These are phyloP conservation scores for Hippocampus mohnikei DNA, from an alignment of 2,113 vertebrate species.

Conservation along the genomic window DNA sequence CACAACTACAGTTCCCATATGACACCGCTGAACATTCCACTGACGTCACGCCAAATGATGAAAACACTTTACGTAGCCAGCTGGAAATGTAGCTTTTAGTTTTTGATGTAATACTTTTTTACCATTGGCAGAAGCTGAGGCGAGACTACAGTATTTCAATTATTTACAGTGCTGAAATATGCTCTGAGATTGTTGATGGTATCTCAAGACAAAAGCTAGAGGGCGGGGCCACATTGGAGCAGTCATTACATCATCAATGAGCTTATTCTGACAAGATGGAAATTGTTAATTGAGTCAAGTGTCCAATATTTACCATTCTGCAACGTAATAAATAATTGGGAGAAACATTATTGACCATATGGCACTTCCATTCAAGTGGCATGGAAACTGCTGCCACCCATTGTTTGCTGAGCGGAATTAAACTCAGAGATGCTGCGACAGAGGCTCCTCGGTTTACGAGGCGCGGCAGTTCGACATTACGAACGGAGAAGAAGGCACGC, in stretches of 20 bases:
- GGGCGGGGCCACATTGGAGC: slow-evolving; percentile 21
- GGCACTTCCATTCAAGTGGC: background rate
- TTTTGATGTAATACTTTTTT: background rate
- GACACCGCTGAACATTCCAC: slow-evolving; percentile 63
- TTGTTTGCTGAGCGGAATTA: slow-evolving; percentile 8
- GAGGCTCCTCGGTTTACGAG: background rate
- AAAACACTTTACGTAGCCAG: slow-evolving; percentile 71
- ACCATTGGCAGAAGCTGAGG: slow-evolving; percentile 9
- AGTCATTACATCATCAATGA: background rate
- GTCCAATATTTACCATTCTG: background rate
- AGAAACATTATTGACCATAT: background rate
- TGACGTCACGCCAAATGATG: slow-evolving; percentile 72
- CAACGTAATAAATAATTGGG: background rate
- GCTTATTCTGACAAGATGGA: background rate
- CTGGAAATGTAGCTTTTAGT: slow-evolving; percentile 29
- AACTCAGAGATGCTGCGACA: background rate
- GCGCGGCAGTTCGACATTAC: background rate
- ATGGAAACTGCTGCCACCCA: slow-evolving; percentile 30
- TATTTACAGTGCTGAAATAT: background rate
- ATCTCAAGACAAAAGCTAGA: slow-evolving; percentile 4
- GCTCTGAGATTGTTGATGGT: background rate
- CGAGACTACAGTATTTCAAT: background rate
- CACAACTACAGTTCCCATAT: slow-evolving; percentile 48
- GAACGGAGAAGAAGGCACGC: background rate
- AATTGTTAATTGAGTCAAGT: background rate